Evolutionary conservation across 2,797 vertebrate species (phyloP), one percentile per base, ranked within the genome.

Genomic region (Erpetoichthys calabaricus): DNA sequence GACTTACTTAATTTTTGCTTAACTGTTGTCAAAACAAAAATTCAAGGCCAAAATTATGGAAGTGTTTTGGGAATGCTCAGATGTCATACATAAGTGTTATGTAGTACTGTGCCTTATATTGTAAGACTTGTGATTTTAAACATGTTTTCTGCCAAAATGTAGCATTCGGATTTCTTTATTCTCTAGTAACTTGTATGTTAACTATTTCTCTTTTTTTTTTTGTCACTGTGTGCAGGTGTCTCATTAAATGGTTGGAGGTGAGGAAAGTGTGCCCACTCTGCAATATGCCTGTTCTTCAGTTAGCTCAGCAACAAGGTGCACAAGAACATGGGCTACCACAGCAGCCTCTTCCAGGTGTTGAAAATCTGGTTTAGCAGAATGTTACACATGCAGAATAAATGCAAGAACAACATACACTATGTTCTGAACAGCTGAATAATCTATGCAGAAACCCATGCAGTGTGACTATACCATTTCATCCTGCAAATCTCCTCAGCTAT

Each of bases 221-320:
- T 45, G 51, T 53, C 7, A 68, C 10, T 46, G 1, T 45, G 61
- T 59, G 3, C 73, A 96, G 94, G 89, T 99, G 95, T 87, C 94
- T 99, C 85, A 97, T 97, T 74, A 99, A 98, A 70, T 99, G 95
- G 95, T 70, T 99, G 86, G 95, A 99, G 78, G 94, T 98, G 71
- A 90, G 95, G 59, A 99, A 99, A 75, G 94, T 98, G 57, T 99
- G 95, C 65, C 95, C 95, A 1, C 82, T 99, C 55, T 98, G 95
- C 82, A 99, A 99, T 84, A 98, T 94, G 89, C 93, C 94, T 0
- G 95, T 99, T 57, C 73, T 98, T 62, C 94, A 98, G 81, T 77
- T 97, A 59, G 95, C 94, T 3, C 93, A 97, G 70, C 80, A 97
- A 70, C 94, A 95, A 42, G 74, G 75, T 67, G 80, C 81, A 60